These are phyloP conservation scores for Takifugu bimaculatus DNA, from an alignment of 2,113 vertebrate species.

Conservation along the genomic window DNA sequence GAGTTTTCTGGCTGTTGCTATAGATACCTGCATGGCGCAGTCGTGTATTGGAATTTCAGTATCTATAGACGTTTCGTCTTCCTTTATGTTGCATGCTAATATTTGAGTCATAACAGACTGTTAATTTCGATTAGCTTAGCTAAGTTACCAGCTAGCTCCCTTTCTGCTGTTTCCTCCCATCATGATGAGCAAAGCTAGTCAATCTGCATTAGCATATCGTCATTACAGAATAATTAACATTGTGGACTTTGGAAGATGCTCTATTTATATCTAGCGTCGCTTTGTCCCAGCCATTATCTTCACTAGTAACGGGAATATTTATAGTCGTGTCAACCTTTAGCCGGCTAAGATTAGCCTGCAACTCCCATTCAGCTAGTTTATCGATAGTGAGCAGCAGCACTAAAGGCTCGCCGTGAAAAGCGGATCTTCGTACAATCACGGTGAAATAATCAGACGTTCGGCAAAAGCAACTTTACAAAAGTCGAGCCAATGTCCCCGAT, in stretches of 20 bases:
- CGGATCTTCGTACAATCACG: too few relatives aligned
- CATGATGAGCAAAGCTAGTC: neutral
- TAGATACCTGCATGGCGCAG: slow-evolving; percentile 1
- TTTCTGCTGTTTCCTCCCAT: neutral
- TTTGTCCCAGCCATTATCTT: neutral
- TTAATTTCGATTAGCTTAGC: slow-evolving; percentile 20
- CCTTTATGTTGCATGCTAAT: slow-evolving; percentile 39
- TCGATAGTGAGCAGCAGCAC: neutral
- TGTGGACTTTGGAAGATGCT: too few relatives aligned
- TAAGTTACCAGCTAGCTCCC: slow-evolving; percentile 7
- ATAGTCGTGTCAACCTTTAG: neutral
- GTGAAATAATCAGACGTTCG: too few relatives aligned
- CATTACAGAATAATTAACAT: neutral
- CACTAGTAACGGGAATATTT: neutral
- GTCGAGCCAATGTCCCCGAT: neutral
- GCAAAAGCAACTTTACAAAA: neutral
- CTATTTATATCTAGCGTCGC: neutral
- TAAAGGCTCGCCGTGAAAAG: neutral
- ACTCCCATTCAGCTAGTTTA: neutral
- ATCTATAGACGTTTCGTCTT: slow-evolving; percentile 6
- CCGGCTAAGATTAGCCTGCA: neutral
- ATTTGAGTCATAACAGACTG: slow-evolving; percentile 23
- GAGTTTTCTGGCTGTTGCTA: slow-evolving; percentile 45
- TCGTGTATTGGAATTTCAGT: neutral
- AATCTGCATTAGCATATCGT: neutral